phyloP scores from a whole-genome alignment of 2,113 vertebrate species.

The Takifugu flavidus region DNA sequence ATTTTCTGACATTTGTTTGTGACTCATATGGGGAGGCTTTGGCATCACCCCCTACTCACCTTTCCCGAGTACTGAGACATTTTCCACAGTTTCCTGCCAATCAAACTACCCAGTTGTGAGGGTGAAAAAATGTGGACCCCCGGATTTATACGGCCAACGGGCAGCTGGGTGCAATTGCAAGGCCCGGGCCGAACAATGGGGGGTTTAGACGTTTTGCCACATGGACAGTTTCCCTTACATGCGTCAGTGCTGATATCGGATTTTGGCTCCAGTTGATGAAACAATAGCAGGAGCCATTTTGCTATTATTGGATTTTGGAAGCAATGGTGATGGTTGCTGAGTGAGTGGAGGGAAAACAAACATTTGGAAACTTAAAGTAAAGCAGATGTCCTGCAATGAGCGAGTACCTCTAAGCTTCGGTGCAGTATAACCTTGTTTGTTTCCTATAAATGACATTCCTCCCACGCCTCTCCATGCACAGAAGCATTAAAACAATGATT shows the following conservation, averaged over 20 bases:
- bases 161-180: slow-evolving; percentile 37
- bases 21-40: slow-evolving; percentile 4
- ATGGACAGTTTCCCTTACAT: slow-evolving; percentile 76
- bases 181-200: slow-evolving; percentile 70
- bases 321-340: slow-evolving; percentile 39
- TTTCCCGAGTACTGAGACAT: slow-evolving; percentile 90
- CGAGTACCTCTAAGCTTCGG: too few species aligned
- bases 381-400: too few species aligned
- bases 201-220: slow-evolving; percentile 79
- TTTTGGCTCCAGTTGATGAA: slow-evolving; percentile 69
- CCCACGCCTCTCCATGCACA: too few species aligned
- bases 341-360: slow-evolving; percentile 29
- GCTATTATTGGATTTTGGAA: slow-evolving; percentile 72
- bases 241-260: slow-evolving; percentile 78
- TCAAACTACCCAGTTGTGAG: slow-evolving; percentile 55
- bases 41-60: slow-evolving; percentile 74
- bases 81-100: slow-evolving; percentile 65
- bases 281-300: slow-evolving; percentile 72
- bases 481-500: too few species aligned
- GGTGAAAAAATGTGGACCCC: slow-evolving; percentile 57
- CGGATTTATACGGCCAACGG: slow-evolving; percentile 72
- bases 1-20: slow-evolving; percentile 4
- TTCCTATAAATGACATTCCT: too few species aligned
- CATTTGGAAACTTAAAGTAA: not conserved
- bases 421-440: too few species aligned